These are phyloP conservation scores for Harpalus rubripes DNA, from an alignment of 2,888 invertebrate species.

Conservation along the genomic window DNA sequence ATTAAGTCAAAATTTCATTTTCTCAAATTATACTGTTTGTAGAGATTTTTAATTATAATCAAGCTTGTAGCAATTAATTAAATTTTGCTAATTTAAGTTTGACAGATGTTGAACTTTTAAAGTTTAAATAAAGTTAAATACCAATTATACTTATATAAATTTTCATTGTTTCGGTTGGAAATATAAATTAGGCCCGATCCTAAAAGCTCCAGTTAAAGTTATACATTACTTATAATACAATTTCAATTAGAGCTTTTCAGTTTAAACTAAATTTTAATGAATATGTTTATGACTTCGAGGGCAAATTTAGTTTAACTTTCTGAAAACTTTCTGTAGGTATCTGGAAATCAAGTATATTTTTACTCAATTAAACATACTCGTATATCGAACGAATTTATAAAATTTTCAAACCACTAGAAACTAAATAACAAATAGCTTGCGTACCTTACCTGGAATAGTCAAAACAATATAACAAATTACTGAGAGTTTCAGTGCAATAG, in stretches of 20 bases:
- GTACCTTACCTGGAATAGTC: neutral
- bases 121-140: too few species aligned
- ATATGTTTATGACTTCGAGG: too few species aligned
- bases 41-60: neutral
- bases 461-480: conserved; percentile 39
- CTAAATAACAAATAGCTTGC: conserved; percentile 4
- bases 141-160: too few species aligned
- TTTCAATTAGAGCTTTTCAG: too few species aligned
- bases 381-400: neutral
- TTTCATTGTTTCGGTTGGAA: too few species aligned
- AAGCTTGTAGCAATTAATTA: neutral
- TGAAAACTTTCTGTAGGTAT: neutral
- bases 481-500: neutral
- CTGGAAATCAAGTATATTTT: neutral
- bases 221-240: too few species aligned
- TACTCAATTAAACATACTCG: neutral
- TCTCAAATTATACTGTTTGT: too few species aligned
- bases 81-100: neutral
- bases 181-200: too few species aligned
- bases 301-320: neutral
- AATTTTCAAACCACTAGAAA: neutral
- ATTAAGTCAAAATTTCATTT: too few species aligned
- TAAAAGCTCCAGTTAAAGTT: too few species aligned
- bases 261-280: too few species aligned
- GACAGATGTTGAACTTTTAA: neutral